Percentiles rank a stretch among this genome's conserved stretches.
phyloP scores from a whole-genome alignment of 2,113 vertebrate species.

The Trematomus loennbergii region DNA sequence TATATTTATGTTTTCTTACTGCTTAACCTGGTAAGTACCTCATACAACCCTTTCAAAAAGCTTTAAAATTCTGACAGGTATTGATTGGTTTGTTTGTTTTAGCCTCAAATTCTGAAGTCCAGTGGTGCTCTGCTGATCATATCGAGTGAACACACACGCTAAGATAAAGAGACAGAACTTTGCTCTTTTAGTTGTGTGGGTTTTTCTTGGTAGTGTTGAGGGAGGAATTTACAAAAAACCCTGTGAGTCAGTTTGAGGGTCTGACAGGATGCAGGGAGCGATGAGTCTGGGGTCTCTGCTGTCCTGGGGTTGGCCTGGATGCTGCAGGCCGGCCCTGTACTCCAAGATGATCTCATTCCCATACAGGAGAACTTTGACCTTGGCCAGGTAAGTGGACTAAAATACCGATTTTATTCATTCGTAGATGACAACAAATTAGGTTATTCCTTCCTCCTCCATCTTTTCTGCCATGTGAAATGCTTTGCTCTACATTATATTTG shows the following conservation, averaged over 20 bases:
- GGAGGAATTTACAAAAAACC: not conserved
- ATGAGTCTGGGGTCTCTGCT: slow-evolving; percentile 44
- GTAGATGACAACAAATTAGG: not conserved
- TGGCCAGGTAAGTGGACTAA: slow-evolving; percentile 80
- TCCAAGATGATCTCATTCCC: slow-evolving; percentile 57
- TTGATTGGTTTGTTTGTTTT: slow-evolving; percentile 52
- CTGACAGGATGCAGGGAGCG: slow-evolving; percentile 50
- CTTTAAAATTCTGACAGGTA: slow-evolving; percentile 14
- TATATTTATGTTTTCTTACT: too few relatives aligned
- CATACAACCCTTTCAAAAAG: too few relatives aligned
- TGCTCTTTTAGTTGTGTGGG: not conserved
- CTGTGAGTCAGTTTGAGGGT: not conserved
- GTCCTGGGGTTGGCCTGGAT: slow-evolving; percentile 38
- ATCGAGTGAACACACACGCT: not conserved
- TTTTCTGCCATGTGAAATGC: not conserved
- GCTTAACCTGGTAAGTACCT: too few relatives aligned
- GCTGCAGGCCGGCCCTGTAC: slow-evolving; percentile 29
- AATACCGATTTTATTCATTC: not conserved
- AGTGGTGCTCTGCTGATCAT: slow-evolving; percentile 13
- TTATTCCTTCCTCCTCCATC: not conserved
- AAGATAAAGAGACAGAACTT: slow-evolving; percentile 31
- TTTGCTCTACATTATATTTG: not conserved
- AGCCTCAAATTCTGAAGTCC: slow-evolving; percentile 61
- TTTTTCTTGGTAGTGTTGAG: not conserved
- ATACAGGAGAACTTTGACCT: slow-evolving; percentile 89